Evolutionary conservation across 2,113 vertebrate genomes (phyloP).

Genomic region (Alethe diademata): DNA sequence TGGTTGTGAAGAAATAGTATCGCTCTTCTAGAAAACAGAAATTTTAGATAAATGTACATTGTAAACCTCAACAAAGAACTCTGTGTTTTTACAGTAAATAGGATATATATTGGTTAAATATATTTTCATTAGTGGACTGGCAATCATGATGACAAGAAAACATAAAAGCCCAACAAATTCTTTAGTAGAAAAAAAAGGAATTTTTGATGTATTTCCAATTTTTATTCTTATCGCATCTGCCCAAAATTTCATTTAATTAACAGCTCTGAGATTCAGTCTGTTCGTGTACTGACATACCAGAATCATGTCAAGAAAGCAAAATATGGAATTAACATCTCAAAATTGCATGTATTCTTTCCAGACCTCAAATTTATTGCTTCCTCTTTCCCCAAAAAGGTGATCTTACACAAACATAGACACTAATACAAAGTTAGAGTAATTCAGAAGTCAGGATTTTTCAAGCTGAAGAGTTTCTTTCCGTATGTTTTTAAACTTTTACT

Average conservation of each 20-base stretch:
- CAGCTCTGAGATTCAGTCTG: constrained; percentile 26
- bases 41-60: not conserved
- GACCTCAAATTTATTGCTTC: not conserved
- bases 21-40: not conserved
- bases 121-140: not conserved
- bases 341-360: not conserved
- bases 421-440: not conserved
- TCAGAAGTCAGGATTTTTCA: not conserved
- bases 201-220: constrained; percentile 17
- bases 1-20: not conserved
- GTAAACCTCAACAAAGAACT: not conserved
- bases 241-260: constrained; percentile 26
- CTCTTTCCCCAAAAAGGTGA: not conserved
- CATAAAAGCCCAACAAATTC: not conserved
- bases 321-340: not conserved
- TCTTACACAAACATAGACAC: not conserved
- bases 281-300: not conserved
- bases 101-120: not conserved
- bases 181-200: not conserved
- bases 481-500: not conserved
- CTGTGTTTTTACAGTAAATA: not conserved
- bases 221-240: not conserved
- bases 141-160: constrained; percentile 24
- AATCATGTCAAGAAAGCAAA: constrained; percentile 31
- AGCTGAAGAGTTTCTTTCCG: not conserved